phyloP scores from a whole-genome alignment of 2,797 vertebrate genomes.

The Acomys russatus region DNA sequence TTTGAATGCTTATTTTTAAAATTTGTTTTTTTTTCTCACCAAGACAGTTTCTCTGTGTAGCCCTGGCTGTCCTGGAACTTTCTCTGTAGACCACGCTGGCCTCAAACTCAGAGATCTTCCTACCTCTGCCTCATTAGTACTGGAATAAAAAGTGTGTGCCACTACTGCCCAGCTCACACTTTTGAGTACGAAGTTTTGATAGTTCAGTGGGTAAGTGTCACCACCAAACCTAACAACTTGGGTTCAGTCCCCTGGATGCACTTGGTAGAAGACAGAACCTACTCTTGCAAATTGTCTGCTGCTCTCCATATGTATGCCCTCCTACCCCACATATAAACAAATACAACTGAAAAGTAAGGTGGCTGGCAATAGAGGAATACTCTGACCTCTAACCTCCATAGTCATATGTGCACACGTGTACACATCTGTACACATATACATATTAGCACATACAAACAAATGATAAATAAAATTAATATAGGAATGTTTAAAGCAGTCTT shows the following conservation, averaged over 20 bases:
- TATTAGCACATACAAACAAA: neutral
- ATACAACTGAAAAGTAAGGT: neutral
- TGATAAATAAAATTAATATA: neutral
- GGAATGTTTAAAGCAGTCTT: neutral
- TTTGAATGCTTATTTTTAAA: slow-evolving; percentile 40
- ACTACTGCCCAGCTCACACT: neutral
- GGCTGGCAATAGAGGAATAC: too few relatives aligned
- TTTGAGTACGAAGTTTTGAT: neutral
- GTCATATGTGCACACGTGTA: too few relatives aligned
- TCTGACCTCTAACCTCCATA: neutral
- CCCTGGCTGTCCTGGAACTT: neutral
- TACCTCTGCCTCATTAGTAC: neutral
- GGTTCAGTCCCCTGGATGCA: neutral
- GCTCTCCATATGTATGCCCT: neutral
- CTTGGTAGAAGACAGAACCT: neutral
- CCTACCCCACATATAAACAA: neutral
- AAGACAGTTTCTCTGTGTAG: neutral
- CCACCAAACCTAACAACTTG: neutral
- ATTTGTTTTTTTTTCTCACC: too few relatives aligned
- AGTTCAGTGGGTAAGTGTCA: neutral
- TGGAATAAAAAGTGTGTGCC: neutral
- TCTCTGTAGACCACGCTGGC: neutral
- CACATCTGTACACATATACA: neutral
- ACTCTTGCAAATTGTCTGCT: too few relatives aligned
- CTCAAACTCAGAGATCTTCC: neutral